Percentiles rank a stretch among this genome's conserved stretches.
These are phyloP conservation scores for Drosophila melanogaster DNA, from an alignment of 1,140 invertebrate genomes.

Conservation along the genomic window DNA sequence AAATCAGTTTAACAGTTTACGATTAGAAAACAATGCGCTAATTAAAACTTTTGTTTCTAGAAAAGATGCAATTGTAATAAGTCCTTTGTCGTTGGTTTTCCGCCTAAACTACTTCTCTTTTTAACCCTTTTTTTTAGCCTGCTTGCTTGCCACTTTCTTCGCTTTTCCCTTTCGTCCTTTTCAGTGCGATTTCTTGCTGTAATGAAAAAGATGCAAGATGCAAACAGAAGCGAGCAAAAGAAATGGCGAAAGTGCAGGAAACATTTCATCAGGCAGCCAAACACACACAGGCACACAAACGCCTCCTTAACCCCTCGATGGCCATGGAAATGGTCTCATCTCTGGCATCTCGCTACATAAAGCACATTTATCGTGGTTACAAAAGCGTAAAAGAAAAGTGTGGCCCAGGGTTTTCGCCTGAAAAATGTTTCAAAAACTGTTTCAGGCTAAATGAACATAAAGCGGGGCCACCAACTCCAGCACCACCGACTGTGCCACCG, in stretches of 20 bases:
- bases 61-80: constrained; percentile 2
- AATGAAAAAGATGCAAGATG: constrained; percentile 64
- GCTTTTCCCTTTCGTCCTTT: constrained; percentile 6
- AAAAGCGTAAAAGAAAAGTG: constrained; percentile 83
- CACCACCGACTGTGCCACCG: not conserved
- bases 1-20: not conserved
- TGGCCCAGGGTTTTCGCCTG: constrained; percentile 66
- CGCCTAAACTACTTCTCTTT: constrained; percentile 5
- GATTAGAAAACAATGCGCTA: not conserved
- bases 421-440: constrained; percentile 83
- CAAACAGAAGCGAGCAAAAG: constrained; percentile 42
- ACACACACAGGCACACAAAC: constrained; percentile 7
- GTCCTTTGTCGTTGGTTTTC: constrained; percentile 19
- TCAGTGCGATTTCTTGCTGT: constrained; percentile 9
- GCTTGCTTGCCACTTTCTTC: constrained; percentile 2
- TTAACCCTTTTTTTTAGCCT: not conserved
- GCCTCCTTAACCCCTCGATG: constrained; percentile 1
- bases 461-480: constrained; percentile 26
- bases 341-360: constrained; percentile 68
- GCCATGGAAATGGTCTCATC: constrained; percentile 7
- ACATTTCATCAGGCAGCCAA: constrained; percentile 69
- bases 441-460: constrained; percentile 81
- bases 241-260: constrained; percentile 76
- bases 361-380: constrained; percentile 82
- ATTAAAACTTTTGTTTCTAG: not conserved